Evolutionary conservation across 1,140 invertebrate species (phyloP).

Genomic region (Bombus huntii): DNA sequence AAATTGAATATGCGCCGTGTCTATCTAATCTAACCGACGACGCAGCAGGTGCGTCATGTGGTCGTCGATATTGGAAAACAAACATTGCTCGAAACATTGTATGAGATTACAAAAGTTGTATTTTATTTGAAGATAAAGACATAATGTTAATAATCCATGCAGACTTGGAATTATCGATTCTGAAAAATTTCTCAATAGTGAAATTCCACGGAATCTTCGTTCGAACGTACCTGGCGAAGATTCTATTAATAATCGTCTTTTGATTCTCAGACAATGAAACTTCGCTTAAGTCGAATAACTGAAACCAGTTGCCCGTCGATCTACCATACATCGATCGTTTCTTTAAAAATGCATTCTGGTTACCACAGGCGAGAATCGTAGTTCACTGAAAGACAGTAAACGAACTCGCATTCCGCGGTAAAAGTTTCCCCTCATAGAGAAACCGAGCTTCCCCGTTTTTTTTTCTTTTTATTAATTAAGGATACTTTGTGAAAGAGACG

Average conservation of each 20-base stretch:
- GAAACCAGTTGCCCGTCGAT: not conserved
- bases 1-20: not conserved
- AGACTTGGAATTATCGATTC: too few species aligned
- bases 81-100: too few species aligned
- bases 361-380: not conserved
- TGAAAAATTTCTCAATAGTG: not conserved
- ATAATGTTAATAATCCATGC: too few species aligned
- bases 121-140: too few species aligned
- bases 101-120: too few species aligned
- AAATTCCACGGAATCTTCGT: not conserved
- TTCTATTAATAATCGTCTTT: not conserved
- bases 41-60: too few species aligned
- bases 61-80: too few species aligned
- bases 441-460: not conserved
- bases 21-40: too few species aligned
- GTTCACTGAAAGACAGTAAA: not conserved
- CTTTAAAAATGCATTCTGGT: not conserved
- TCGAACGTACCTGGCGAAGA: not conserved
- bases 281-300: not conserved
- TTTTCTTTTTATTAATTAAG: slow-evolving; percentile 19
- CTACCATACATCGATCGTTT: too few species aligned
- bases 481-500: not conserved
- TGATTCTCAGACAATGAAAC: not conserved
- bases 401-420: not conserved
- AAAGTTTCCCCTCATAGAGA: not conserved